Conservation (phyloP, 2,888 invertebrate genomes). For the Drosophila recens region DNA sequence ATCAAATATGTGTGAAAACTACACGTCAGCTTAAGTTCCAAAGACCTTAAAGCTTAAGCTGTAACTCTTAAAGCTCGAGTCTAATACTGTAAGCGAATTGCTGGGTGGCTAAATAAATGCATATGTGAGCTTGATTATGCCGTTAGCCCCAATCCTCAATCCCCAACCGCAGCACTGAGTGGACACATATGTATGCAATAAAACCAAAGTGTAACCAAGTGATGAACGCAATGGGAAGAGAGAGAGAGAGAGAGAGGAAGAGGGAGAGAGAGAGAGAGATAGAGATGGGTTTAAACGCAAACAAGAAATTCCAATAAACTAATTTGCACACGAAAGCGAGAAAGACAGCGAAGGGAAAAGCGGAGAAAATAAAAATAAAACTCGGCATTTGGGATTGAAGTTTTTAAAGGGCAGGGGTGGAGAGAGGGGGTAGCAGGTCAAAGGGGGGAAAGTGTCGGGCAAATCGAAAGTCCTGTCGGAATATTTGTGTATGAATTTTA, state of each 20-base stretch:
- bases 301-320: slow-evolving; percentile 83
- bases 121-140: background rate
- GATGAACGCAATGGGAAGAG: slow-evolving; percentile 27
- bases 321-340: slow-evolving; percentile 80
- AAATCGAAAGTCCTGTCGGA: slow-evolving; percentile 40
- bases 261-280: background rate
- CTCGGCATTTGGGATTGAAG: slow-evolving; percentile 6
- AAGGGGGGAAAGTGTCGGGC: slow-evolving; percentile 10
- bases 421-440: no score
- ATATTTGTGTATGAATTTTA: slow-evolving; percentile 79
- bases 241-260: no score
- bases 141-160: background rate
- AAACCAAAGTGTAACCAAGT: slow-evolving; percentile 39
- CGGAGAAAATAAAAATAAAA: background rate
- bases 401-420: background rate
- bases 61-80: slow-evolving; percentile 15
- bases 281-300: slow-evolving; percentile 54
- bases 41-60: slow-evolving; percentile 14
- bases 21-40: no score
- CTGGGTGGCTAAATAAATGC: background rate
- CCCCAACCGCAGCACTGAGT: slow-evolving; percentile 41
- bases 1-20: background rate
- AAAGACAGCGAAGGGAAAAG: slow-evolving; percentile 19
- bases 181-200: slow-evolving; percentile 62
- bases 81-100: slow-evolving; percentile 14